phyloP scores from a whole-genome alignment of 2,888 invertebrate species.

The Noctua pronuba region DNA sequence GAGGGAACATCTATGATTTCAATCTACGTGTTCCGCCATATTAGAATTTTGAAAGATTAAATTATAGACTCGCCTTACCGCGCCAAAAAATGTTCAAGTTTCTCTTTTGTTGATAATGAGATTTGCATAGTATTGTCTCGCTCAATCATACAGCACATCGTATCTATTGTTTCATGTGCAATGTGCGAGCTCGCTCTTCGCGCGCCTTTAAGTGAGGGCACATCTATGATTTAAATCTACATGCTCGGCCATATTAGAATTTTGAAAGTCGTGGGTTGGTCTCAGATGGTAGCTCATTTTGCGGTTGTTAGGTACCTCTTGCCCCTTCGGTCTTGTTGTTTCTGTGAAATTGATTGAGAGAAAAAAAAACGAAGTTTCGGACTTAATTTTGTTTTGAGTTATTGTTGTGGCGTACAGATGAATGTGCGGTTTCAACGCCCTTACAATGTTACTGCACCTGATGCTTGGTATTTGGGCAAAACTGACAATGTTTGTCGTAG shows the following conservation, averaged over 20 bases:
- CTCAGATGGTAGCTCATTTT: constrained; percentile 55
- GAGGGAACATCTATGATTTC: too few species aligned
- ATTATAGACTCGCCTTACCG: neutral
- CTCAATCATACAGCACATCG: neutral
- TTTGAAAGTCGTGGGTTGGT: constrained; percentile 57
- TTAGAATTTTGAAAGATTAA: constrained; percentile 61
- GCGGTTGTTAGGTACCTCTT: constrained; percentile 45
- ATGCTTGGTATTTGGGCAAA: constrained; percentile 8
- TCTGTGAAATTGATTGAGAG: constrained; percentile 54
- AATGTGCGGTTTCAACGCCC: constrained; percentile 33
- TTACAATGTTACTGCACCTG: constrained; percentile 48
- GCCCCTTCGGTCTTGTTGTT: constrained; percentile 48
- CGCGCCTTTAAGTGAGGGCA: neutral
- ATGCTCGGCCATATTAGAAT: constrained; percentile 42
- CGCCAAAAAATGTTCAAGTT: neutral
- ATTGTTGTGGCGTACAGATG: constrained; percentile 37
- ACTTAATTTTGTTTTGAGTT: constrained; percentile 55
- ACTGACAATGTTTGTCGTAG: constrained; percentile 24
- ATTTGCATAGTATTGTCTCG: neutral
- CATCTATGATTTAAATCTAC: neutral
- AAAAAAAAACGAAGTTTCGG: constrained; percentile 28
- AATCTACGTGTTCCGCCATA: constrained; percentile 49
- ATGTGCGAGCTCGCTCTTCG: neutral
- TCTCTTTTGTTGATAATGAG: neutral
- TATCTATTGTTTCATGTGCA: neutral